These are phyloP conservation scores for Bagarius yarrelli DNA, from an alignment of 2,113 vertebrate species.

Conservation along the genomic window DNA sequence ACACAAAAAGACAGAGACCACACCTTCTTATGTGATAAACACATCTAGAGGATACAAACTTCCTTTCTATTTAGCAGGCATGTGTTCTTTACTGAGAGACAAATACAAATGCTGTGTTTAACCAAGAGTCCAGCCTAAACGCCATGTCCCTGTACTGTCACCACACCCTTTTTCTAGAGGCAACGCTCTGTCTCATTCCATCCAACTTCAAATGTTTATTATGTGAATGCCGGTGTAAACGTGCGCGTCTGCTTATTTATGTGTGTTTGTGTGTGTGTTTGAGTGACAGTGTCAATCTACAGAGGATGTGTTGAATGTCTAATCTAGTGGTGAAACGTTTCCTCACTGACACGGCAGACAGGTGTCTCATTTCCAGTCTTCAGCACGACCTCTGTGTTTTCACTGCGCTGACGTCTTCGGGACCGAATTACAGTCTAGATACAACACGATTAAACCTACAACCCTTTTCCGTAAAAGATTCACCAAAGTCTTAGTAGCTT, in stretches of 20 bases:
- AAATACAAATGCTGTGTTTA: too few species aligned
- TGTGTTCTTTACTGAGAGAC: not conserved
- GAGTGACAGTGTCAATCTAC: conserved; percentile 60
- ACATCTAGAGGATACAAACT: not conserved
- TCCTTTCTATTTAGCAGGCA: not conserved
- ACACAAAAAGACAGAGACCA: not conserved
- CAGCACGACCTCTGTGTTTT: conserved; percentile 66
- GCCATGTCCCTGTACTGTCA: too few species aligned
- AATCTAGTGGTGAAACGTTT: conserved; percentile 63
- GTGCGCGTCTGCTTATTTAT: not conserved
- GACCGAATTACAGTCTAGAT: conserved; percentile 50
- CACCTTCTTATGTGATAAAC: not conserved
- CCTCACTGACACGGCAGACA: conserved; percentile 63
- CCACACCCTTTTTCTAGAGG: too few species aligned
- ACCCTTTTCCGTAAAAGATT: not conserved
- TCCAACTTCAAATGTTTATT: not conserved
- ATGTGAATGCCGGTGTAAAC: not conserved
- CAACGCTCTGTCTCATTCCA: too few species aligned
- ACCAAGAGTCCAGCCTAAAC: too few species aligned
- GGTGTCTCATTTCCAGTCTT: conserved; percentile 69
- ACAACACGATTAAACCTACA: conserved; percentile 21
- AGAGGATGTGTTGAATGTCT: conserved; percentile 60
- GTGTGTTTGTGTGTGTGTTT: conserved; percentile 51
- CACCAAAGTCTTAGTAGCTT: not conserved
- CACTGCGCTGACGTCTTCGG: conserved; percentile 55